Evolutionary conservation across 30 jellyfish, hydroid and myxozoan genomes (phyloP), one percentile per base, ranked within the genome.

Genomic region (Catostylus mosaicus): DNA sequence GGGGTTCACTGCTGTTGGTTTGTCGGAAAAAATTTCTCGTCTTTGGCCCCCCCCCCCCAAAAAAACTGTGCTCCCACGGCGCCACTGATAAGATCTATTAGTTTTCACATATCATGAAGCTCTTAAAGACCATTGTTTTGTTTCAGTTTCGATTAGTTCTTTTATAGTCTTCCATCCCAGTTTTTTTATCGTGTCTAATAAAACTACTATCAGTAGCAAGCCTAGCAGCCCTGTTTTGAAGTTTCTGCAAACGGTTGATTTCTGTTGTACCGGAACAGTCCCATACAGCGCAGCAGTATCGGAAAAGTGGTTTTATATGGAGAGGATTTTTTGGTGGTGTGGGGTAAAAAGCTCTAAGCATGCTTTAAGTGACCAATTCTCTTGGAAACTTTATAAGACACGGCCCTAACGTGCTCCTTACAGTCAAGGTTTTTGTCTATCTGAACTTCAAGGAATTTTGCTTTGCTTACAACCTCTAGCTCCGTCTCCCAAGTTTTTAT

Each of bases 191-290:
- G 30, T 19, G 78, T 1, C 59, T 37, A 33, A 27, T 57, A 11
- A 66, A 66, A 30, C 78, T 66, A 22, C 78, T 66, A 33, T 66
- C 32, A 2, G 78, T 32, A 16, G n/a, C 60, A 30, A 66, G 30
- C 32, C 78, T 66, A 20, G 59, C 78, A 66, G 78, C 59, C 60
- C 78, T 32, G 78, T 66, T 66, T 66, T 66, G 78, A 19, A 66
- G 59, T 32, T 66, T 66, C 32, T 66, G 78, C 60, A 34, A 66
- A 33, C 60, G 60, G 24, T 66, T 66, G 5, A 66, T 66, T 33
- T 66, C 78, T 27, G 78, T 37, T 33, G 71, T 59, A 59, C 71
- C 40, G 8, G 67, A 16, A 52, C 67, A 59, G 71, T 37, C 71
- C 36, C 38, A 59, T 18, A 59, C 71, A 16, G 71, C n/a, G 26